Base-by-base conservation (phyloP, 2,888 invertebrate species). In the Zygaena filipendulae region DNA sequence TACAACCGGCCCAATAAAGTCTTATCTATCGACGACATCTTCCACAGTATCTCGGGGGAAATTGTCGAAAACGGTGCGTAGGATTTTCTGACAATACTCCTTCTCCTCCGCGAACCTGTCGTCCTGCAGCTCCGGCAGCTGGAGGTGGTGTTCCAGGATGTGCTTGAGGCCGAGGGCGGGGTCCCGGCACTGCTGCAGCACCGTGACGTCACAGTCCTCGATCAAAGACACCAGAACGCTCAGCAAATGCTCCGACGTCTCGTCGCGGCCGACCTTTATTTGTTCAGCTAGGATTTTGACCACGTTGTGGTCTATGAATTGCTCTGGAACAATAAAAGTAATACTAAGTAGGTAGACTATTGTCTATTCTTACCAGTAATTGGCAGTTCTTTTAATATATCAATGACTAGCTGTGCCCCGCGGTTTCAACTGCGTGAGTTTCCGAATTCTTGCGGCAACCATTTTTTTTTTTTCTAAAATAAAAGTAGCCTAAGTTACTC, bases 181-280 rank as follows among this genome's bases (percentile, higher is more conserved):
- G 27, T 62, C 55, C 6, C 38, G 36, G 37, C 59, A 62, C 30
- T 69, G 64, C 1, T 32, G 22, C 3, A 69, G 16, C 2, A 60
- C 45, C 1, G 33, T 36, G 0, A 48, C 38, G 11, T 67, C 51
- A 2, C 32, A 12, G 7, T 43, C 43, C 0, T 57, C 52, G 0
- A 63, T 21, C 2, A 75, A 36, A 0, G 49, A 40, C 1, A 49
- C 30, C 1, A 79, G 44, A 2, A 67, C 46, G 30, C 51, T 48
- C 2, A 80, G 52, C 1, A 75, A 22, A 11, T 77, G 71, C 22
- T 72, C 72, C 0, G 74, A 55, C 2, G 57, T 47, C 1, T 53
- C 49, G 19, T 66, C 57, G 1, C 57, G 47, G 0, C 52, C 50
- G 0, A 28, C 25, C 18, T 52, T 52, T 1, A 79, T 36, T 20